A percentile compares a stretch with the other conserved stretches of the same genome.
These are phyloP conservation scores for Trichosurus vulpecula DNA, from an alignment of 2,797 vertebrate species.

Conservation along the genomic window DNA sequence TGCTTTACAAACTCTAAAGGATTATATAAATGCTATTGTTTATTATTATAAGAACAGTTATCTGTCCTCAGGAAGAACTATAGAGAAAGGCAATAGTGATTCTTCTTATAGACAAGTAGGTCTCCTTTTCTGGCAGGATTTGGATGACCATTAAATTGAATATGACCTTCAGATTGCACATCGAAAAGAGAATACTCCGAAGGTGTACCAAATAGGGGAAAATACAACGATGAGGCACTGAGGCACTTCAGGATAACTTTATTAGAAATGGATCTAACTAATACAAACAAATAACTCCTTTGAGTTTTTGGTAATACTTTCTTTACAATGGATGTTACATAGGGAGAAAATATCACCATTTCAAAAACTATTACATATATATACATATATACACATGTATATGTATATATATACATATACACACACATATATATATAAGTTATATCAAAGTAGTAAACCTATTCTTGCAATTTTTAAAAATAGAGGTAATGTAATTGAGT, in stretches of 20 bases:
- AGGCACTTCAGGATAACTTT: not conserved
- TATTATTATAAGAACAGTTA: not conserved
- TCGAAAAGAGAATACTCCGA: not conserved
- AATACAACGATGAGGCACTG: not conserved
- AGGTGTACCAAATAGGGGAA: not conserved
- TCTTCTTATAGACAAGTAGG: not conserved
- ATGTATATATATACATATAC: too few species aligned
- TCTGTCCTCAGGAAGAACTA: not conserved
- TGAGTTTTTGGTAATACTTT: not conserved
- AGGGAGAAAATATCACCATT: too few species aligned
- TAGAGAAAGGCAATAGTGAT: not conserved
- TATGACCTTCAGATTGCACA: not conserved
- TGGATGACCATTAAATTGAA: not conserved
- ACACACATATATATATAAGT: too few species aligned
- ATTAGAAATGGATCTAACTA: not conserved
- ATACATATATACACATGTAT: too few species aligned
- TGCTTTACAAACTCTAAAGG: not conserved
- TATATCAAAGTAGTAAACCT: too few species aligned
- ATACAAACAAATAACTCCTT: not conserved
- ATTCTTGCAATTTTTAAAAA: not conserved
- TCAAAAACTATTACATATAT: too few species aligned
- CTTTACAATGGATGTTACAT: not conserved
- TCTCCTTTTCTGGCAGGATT: too few species aligned
- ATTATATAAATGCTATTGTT: not conserved
- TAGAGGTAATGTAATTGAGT: not conserved